Conservation (phyloP, 1,140 invertebrate species). For the Odontomachus brunneus region DNA sequence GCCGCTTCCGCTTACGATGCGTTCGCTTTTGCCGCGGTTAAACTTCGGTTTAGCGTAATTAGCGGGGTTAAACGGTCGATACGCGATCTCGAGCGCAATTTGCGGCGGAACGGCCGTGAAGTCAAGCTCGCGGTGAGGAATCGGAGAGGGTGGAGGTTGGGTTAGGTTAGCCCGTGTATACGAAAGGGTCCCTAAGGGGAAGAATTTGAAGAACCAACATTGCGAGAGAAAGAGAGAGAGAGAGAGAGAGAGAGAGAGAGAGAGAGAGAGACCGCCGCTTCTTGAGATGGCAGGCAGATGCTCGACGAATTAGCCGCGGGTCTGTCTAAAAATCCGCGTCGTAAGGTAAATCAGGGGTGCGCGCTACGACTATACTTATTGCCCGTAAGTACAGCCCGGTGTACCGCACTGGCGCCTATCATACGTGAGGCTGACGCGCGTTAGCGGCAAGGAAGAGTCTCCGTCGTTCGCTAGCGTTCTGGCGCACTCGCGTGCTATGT, state of each 20-base stretch:
- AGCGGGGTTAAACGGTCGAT: slow-evolving; percentile 66
- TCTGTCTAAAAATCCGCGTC: slow-evolving; percentile 17
- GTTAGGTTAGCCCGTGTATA: no score
- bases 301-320: not conserved
- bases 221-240: not conserved
- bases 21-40: slow-evolving; percentile 39
- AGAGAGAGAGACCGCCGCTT: no score
- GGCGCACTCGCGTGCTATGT: no score
- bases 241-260: no score
- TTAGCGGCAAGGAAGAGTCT: not conserved
- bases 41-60: slow-evolving; percentile 65
- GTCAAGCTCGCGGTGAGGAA: slow-evolving; percentile 23
- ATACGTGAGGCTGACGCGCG: slow-evolving; percentile 27
- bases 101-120: slow-evolving; percentile 44
- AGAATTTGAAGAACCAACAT: not conserved
- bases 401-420: slow-evolving; percentile 22
- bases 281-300: slow-evolving; percentile 7
- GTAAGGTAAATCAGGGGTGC: slow-evolving; percentile 30
- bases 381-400: slow-evolving; percentile 26
- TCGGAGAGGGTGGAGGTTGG: slow-evolving; percentile 5
- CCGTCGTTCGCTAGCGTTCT: slow-evolving; percentile 3
- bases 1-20: slow-evolving; percentile 6
- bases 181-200: no score
- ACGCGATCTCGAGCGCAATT: slow-evolving; percentile 48
- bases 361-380: slow-evolving; percentile 21